Conservation (phyloP, 2,113 vertebrate species). For the Alaudala cheleensis region DNA sequence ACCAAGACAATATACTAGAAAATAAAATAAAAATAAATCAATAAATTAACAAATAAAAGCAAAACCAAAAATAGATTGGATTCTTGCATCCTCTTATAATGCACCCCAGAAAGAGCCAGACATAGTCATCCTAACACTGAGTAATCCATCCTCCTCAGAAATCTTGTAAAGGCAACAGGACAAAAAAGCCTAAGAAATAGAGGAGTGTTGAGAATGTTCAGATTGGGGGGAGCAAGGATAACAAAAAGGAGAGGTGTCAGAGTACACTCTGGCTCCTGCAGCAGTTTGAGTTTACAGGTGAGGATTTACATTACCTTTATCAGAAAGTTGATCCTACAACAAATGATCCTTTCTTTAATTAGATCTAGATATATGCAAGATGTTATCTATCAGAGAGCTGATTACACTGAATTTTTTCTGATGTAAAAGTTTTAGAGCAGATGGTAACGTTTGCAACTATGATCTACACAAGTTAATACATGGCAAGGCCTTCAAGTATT, state of each 20-base stretch:
- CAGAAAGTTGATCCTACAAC: background rate
- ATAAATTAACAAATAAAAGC: background rate
- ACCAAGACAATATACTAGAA: accelerated
- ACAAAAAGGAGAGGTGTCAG: background rate
- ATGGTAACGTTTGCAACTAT: background rate
- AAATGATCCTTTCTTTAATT: background rate
- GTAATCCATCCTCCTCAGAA: background rate
- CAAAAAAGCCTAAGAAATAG: background rate
- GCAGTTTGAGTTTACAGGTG: background rate
- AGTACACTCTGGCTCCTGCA: background rate
- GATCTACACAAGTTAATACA: background rate
- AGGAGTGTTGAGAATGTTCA: background rate
- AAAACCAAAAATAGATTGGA: background rate
- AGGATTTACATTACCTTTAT: background rate
- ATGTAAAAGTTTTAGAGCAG: background rate
- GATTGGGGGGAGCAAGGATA: background rate
- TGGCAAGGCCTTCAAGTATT: background rate
- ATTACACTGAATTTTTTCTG: background rate
- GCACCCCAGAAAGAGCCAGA: background rate
- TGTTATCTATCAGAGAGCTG: background rate
- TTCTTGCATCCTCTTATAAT: background rate
- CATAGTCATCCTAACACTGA: background rate
- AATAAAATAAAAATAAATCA: background rate
- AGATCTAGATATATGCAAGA: background rate
- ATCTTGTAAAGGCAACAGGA: background rate